Evolutionary conservation across 2,113 vertebrate species (phyloP).

Genomic region (Corvus hawaiiensis): DNA sequence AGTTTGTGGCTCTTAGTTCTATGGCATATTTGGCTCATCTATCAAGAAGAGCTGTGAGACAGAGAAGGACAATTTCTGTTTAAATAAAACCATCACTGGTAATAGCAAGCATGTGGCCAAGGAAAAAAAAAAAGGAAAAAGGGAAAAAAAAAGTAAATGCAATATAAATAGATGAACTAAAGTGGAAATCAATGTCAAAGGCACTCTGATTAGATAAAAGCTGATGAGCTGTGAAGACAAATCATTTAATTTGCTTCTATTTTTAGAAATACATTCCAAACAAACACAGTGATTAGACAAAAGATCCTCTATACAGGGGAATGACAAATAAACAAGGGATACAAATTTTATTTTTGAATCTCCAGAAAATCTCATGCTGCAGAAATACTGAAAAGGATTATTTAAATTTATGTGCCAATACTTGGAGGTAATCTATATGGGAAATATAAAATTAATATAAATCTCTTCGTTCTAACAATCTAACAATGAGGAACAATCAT

Average conservation of each 20-base stretch:
- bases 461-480: background rate
- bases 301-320: background rate
- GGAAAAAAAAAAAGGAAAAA: background rate
- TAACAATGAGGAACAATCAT: background rate
- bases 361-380: background rate
- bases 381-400: background rate
- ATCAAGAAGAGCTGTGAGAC: background rate
- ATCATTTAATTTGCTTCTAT: slow-evolving; percentile 7
- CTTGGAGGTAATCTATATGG: background rate
- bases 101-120: background rate
- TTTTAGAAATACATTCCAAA: slow-evolving; percentile 16
- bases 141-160: accelerated
- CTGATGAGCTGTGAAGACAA: slow-evolving; percentile 1
- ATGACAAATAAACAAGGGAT: background rate
- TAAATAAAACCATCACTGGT: background rate
- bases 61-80: background rate
- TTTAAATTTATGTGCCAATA: background rate
- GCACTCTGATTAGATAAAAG: slow-evolving; percentile 19
- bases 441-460: background rate
- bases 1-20: background rate
- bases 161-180: slow-evolving; percentile 10
- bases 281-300: slow-evolving; percentile 17
- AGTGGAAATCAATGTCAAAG: slow-evolving; percentile 14
- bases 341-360: background rate
- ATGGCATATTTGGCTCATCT: background rate